These are phyloP conservation scores for Dastarcus helophoroides DNA, from an alignment of 2,888 invertebrate species.

Conservation along the genomic window DNA sequence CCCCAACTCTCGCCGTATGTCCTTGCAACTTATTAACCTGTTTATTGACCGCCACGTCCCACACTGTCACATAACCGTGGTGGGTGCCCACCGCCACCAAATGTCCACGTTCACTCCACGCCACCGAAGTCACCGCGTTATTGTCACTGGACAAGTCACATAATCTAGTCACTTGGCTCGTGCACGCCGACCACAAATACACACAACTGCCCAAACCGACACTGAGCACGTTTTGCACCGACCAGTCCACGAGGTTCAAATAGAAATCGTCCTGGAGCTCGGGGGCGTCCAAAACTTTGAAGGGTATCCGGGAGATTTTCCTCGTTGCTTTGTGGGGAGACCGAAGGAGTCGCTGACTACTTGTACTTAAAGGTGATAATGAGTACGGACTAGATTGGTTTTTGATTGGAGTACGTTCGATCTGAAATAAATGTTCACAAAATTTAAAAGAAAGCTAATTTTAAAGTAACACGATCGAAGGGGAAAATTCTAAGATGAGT, in stretches of 20 bases:
- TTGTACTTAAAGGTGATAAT: constrained; percentile 87
- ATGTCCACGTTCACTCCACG: constrained; percentile 97
- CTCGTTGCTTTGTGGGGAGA: constrained; percentile 96
- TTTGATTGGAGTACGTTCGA: constrained; percentile 47
- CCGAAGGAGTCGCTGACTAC: constrained; percentile 85
- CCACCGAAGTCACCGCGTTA: constrained; percentile 95
- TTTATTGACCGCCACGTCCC: constrained; percentile 93
- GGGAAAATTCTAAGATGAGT: too few species aligned
- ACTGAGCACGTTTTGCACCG: constrained; percentile 94
- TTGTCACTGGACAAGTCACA: constrained; percentile 91
- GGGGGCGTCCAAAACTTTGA: constrained; percentile 93
- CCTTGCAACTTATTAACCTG: constrained; percentile 85
- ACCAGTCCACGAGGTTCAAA: constrained; percentile 98
- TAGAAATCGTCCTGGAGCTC: constrained; percentile 99
- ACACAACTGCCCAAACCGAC: constrained; percentile 97
- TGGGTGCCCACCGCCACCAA: constrained; percentile 96
- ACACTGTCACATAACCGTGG: constrained; percentile 92
- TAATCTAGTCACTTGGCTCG: constrained; percentile 87
- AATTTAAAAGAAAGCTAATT: too few species aligned
- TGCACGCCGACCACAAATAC: constrained; percentile 98
- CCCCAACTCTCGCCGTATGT: constrained; percentile 86
- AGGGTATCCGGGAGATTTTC: constrained; percentile 97
- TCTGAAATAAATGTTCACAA: constrained; percentile 52
- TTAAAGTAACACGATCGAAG: too few species aligned
- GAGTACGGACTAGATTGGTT: constrained; percentile 82